phyloP scores from a whole-genome alignment of 2,113 vertebrate species.

The Larimichthys crocea region DNA sequence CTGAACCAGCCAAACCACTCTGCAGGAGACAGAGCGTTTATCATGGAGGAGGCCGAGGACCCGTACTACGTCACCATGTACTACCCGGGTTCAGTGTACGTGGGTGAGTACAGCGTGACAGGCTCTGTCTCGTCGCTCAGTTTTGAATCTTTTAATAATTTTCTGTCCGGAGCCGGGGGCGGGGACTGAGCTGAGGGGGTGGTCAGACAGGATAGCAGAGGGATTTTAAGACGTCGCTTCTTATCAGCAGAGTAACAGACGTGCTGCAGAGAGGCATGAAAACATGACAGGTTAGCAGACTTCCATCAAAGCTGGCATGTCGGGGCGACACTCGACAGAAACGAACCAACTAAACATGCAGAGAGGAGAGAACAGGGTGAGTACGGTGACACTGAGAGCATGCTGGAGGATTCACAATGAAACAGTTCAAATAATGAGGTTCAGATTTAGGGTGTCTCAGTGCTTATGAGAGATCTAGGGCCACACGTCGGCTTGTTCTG shows the following conservation, averaged over 20 bases:
- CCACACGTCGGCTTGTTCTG: neutral
- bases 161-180: neutral
- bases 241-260: slow-evolving; percentile 81
- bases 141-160: slow-evolving; percentile 31
- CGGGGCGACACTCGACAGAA: slow-evolving; percentile 7
- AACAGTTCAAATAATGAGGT: neutral
- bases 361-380: slow-evolving; percentile 59
- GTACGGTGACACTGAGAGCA: slow-evolving; percentile 35
- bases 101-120: slow-evolving; percentile 71
- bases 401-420: neutral
- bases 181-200: slow-evolving; percentile 11
- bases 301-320: slow-evolving; percentile 39
- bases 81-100: slow-evolving; percentile 69
- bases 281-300: slow-evolving; percentile 29
- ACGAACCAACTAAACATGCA: slow-evolving; percentile 50
- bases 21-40: slow-evolving; percentile 47
- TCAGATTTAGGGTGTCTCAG: neutral
- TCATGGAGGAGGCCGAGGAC: slow-evolving; percentile 67
- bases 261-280: slow-evolving; percentile 60
- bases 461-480: too few relatives aligned
- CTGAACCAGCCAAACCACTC: slow-evolving; percentile 35
- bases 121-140: neutral
- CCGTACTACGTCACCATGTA: slow-evolving; percentile 74
- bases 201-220: slow-evolving; percentile 47
- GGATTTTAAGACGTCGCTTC: slow-evolving; percentile 28